A percentile compares a stretch with the other conserved stretches of the same genome.
Evolutionary conservation across 2,797 vertebrate genomes (phyloP).

Genomic region (Chelidonichthys spinosus): DNA sequence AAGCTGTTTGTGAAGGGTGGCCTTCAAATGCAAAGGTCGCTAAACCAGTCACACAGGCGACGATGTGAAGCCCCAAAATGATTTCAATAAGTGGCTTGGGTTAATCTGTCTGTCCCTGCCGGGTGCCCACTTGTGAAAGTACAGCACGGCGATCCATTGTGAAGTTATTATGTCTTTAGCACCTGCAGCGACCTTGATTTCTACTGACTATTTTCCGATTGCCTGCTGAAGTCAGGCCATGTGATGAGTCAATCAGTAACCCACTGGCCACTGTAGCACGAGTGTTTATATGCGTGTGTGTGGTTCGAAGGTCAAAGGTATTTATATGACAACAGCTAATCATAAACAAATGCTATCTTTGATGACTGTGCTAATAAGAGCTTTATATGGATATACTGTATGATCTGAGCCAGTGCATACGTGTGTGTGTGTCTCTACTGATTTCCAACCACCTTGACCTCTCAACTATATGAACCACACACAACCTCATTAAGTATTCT

Average conservation of each 20-base stretch:
- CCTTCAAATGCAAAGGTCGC: slow-evolving; percentile 10
- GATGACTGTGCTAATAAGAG: slow-evolving; percentile 23
- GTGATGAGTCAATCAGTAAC: slow-evolving; percentile 65
- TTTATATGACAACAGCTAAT: slow-evolving; percentile 35
- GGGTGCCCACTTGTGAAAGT: not conserved
- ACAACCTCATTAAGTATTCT: not conserved
- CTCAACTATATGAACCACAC: not conserved
- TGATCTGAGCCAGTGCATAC: not conserved
- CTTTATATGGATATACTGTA: not conserved
- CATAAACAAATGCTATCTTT: slow-evolving; percentile 33
- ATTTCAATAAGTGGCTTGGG: not conserved
- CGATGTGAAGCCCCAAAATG: not conserved
- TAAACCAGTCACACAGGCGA: not conserved
- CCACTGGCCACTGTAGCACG: slow-evolving; percentile 5
- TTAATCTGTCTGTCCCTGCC: not conserved
- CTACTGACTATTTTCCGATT: slow-evolving; percentile 9
- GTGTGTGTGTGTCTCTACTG: not conserved
- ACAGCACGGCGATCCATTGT: not conserved
- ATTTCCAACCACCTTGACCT: not conserved
- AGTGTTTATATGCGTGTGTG: slow-evolving; percentile 40
- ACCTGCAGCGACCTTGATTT: slow-evolving; percentile 13
- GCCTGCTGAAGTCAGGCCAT: slow-evolving; percentile 33
- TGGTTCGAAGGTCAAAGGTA: slow-evolving; percentile 43
- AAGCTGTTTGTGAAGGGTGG: slow-evolving; percentile 9
- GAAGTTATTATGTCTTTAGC: not conserved